A percentile compares a stretch with the other conserved stretches of the same genome.
Evolutionary conservation across 2,113 vertebrate species (phyloP).

Genomic region (Rynchops niger): DNA sequence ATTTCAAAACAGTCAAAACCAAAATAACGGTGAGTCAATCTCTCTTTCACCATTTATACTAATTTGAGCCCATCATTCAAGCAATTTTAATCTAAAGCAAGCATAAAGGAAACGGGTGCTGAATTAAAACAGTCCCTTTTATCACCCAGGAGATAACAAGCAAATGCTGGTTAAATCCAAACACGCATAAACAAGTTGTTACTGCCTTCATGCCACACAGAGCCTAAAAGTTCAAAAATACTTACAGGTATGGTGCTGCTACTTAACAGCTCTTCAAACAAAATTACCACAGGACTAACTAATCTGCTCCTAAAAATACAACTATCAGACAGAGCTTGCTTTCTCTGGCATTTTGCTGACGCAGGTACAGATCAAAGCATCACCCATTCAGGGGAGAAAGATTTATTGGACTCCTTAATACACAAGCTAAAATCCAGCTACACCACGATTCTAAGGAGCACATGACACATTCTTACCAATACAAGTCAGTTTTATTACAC

Average conservation of each 20-base stretch:
- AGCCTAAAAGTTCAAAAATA: background rate
- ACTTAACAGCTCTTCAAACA: background rate
- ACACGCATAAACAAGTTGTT: background rate
- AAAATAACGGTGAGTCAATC: background rate
- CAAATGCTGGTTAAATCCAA: background rate
- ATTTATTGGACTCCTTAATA: background rate
- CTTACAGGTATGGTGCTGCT: background rate
- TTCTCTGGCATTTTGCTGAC: background rate
- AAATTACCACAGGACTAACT: background rate
- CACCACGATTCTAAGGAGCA: background rate
- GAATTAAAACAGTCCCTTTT: background rate
- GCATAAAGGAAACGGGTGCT: fast-evolving
- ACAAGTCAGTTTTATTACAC: fast-evolving
- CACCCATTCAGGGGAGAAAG: background rate
- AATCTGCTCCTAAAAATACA: background rate
- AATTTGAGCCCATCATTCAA: background rate
- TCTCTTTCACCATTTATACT: background rate
- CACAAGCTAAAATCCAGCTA: background rate
- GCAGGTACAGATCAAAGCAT: background rate
- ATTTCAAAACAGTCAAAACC: background rate
- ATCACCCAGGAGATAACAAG: background rate
- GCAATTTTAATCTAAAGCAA: background rate
- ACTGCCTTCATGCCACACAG: background rate
- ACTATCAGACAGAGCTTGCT: background rate
- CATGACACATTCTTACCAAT: background rate